Evolutionary conservation across 92 coral and sea anemone genomes (phyloP).

Genomic region (Actinostola sp.): DNA sequence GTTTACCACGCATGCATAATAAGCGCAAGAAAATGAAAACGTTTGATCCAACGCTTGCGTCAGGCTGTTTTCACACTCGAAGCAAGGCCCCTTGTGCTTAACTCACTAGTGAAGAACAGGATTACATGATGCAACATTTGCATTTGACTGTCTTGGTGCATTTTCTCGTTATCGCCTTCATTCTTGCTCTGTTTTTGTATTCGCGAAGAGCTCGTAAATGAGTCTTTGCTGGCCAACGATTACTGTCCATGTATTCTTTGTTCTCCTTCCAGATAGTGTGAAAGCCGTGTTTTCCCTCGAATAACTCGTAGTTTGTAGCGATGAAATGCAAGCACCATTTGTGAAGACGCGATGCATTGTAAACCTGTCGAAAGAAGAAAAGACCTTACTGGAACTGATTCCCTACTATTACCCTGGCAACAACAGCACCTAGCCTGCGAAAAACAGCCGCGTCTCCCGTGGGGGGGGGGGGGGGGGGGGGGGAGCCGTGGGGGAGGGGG

Average conservation of each 20-base stretch:
- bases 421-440: too few relatives aligned
- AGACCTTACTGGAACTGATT: neutral
- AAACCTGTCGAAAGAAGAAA: slow-evolving; percentile 29
- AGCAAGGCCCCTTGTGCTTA: too few relatives aligned
- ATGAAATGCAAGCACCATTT: slow-evolving; percentile 58
- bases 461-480: too few relatives aligned
- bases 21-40: too few relatives aligned
- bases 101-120: neutral
- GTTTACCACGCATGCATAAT: too few relatives aligned
- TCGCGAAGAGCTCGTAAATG: slow-evolving; percentile 24
- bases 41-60: too few relatives aligned
- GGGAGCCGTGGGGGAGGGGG: too few relatives aligned
- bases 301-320: slow-evolving; percentile 46
- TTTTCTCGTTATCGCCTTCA: slow-evolving; percentile 35
- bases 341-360: slow-evolving; percentile 34
- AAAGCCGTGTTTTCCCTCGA: slow-evolving; percentile 23
- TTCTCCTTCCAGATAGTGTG: slow-evolving; percentile 35
- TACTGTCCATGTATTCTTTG: slow-evolving; percentile 34
- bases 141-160: neutral
- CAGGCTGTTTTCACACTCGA: too few relatives aligned
- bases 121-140: slow-evolving; percentile 18
- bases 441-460: too few relatives aligned
- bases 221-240: slow-evolving; percentile 47
- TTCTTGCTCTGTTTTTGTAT: slow-evolving; percentile 57
- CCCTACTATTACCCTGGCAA: too few relatives aligned